Percentiles rank a stretch among this genome's conserved stretches.
phyloP scores from a whole-genome alignment of 2,888 invertebrate genomes.

The Helicoverpa assulta region DNA sequence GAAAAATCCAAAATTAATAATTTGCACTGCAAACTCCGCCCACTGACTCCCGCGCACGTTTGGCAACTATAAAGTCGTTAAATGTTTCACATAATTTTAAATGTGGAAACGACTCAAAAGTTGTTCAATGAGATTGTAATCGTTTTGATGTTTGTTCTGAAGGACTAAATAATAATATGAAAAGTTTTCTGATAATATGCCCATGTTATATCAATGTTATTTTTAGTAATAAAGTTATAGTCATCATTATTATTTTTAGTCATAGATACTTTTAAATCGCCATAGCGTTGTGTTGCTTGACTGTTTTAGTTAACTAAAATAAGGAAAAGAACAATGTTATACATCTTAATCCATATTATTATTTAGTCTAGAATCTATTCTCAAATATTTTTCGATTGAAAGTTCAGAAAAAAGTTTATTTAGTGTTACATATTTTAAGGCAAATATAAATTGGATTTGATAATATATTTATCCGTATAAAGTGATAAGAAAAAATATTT shows the following conservation, averaged over 20 bases:
- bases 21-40: conserved; percentile 15
- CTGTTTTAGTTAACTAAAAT: conserved; percentile 33
- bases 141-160: conserved; percentile 40
- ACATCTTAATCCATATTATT: conserved; percentile 32
- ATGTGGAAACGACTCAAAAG: conserved; percentile 16
- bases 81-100: conserved; percentile 23
- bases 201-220: conserved; percentile 36
- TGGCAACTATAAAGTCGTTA: conserved; percentile 32
- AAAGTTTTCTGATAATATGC: conserved; percentile 16
- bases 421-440: conserved; percentile 54
- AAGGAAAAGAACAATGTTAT: conserved; percentile 12
- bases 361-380: conserved; percentile 50
- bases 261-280: background rate
- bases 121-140: conserved; percentile 41
- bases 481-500: conserved; percentile 24
- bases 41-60: conserved; percentile 35
- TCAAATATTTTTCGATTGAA: conserved; percentile 54
- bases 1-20: conserved; percentile 12
- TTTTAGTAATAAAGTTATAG: conserved; percentile 21
- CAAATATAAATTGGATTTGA: conserved; percentile 50
- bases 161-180: conserved; percentile 60
- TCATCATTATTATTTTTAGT: conserved; percentile 8
- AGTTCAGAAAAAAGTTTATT: conserved; percentile 40
- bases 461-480: conserved; percentile 53
- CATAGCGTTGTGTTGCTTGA: conserved; percentile 12